Base-by-base conservation (phyloP, 2,888 invertebrate genomes). In the Empis livida region DNA sequence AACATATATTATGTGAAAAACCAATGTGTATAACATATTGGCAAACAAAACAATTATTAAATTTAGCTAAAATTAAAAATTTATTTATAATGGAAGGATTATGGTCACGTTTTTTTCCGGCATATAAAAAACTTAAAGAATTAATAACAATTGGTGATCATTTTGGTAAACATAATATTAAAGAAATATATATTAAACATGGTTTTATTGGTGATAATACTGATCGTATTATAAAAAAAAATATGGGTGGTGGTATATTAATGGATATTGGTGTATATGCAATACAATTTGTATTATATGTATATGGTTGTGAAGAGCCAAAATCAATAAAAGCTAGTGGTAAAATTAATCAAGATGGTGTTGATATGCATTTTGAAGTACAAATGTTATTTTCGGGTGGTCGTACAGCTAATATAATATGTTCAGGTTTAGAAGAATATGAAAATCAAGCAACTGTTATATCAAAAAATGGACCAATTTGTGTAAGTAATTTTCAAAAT, bases 1-100 rank as follows among this genome's bases (percentile, higher is more conserved):
- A 92, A 63, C 82, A 86, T 58, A 82, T 93, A 4, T 68, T 93
- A 3, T 88, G 90, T 63, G 92, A 92, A 65, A 92, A 91, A 64
- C 89, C 93, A 0, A 68, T 92, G 50, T 81, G 84, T 37, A 67
- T 91, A 68, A 88, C 87, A 62, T 69, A 72, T 31, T 79, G 79
- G 54, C 81, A 91, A 64, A 74, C 80, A 0, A 70, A 74, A 46
- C 76, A 79, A 55, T 65, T 93, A 45, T 65, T 87, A 4, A 66
- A 74, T 23, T 56, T 77, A 1, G 87, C 90, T 0, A 74, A 71
- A 55, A 61, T 71, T 39, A 81, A 81, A 56, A 79, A 81, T 1
- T 62, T 82, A 0, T 87, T 89, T 58, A 60, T 87, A 0, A 85
- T 87, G 84, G 88, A 88, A 73, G 91, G 82, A 1, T 71, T 88